Percentiles rank a stretch among this genome's conserved stretches.
Conservation (phyloP, 2,888 invertebrate genomes). For the Nasonovia ribisnigri region DNA sequence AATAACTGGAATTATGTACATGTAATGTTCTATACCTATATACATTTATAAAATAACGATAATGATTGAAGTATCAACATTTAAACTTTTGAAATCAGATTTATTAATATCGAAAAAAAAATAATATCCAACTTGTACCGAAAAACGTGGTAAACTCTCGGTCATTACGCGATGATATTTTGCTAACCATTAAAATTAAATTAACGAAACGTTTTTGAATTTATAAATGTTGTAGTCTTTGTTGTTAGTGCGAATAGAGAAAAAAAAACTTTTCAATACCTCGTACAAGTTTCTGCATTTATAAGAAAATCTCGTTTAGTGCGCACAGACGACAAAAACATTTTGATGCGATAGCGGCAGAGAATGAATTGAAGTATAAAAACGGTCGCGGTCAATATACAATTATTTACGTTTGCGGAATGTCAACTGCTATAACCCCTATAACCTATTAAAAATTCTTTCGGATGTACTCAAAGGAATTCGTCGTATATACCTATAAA, state of each 20-base stretch:
- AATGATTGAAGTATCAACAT: constrained; percentile 21
- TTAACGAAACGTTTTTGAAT: constrained; percentile 19
- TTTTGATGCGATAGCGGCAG: neutral
- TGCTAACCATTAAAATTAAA: constrained; percentile 32
- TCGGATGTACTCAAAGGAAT: neutral
- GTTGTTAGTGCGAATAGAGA: neutral
- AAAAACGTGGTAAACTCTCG: neutral
- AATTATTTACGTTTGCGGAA: neutral
- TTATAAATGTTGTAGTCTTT: neutral
- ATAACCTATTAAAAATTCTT: constrained; percentile 4
- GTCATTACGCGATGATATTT: neutral
- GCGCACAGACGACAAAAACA: neutral
- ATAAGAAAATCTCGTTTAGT: neutral
- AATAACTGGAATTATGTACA: neutral
- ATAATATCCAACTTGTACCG: neutral
- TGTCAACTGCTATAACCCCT: neutral
- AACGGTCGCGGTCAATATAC: neutral
- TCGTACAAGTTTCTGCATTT: neutral
- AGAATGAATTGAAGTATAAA: neutral
- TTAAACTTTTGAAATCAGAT: constrained; percentile 33
- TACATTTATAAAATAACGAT: neutral
- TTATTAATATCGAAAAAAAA: constrained; percentile 33
- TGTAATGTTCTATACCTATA: neutral
- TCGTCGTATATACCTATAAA: neutral
- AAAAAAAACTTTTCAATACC: constrained; percentile 23